phyloP scores from a whole-genome alignment of 2,797 vertebrate species.

The Esox masquinongy region DNA sequence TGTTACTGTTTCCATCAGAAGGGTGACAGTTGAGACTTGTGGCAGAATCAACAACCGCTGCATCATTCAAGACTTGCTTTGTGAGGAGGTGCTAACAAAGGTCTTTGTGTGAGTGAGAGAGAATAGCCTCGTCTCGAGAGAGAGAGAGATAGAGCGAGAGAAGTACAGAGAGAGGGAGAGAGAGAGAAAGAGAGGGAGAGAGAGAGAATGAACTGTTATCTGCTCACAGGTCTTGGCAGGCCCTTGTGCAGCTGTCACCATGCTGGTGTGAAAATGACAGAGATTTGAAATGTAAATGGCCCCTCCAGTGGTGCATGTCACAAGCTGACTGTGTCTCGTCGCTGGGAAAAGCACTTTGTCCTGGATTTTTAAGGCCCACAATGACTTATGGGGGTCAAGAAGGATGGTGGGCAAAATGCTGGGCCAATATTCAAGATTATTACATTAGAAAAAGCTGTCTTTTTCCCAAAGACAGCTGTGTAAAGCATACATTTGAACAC shows the following conservation, averaged over 20 bases:
- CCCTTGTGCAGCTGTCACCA: constrained; percentile 34
- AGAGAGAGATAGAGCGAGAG: not conserved
- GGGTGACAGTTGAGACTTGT: too few relatives aligned
- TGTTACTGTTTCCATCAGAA: too few relatives aligned
- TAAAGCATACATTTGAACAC: too few relatives aligned
- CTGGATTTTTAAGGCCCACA: not conserved
- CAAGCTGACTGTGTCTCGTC: constrained; percentile 47
- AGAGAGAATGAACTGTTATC: not conserved
- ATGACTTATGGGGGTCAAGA: too few relatives aligned
- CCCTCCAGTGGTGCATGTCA: constrained; percentile 43
- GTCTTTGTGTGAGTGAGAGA: constrained; percentile 4
- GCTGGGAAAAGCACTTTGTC: constrained; percentile 2
- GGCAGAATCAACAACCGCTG: too few relatives aligned
- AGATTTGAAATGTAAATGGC: constrained; percentile 65
- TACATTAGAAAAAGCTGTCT: too few relatives aligned
- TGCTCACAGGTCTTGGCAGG: constrained; percentile 16
- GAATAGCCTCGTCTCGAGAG: not conserved
- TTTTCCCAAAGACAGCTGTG: too few relatives aligned
- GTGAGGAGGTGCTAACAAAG: not conserved
- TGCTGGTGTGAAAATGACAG: constrained; percentile 52
- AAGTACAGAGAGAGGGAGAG: not conserved
- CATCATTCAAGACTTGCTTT: too few relatives aligned
- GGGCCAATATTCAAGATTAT: too few relatives aligned
- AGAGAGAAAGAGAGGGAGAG: not conserved
- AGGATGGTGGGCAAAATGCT: too few relatives aligned